A percentile compares a stretch with the other conserved stretches of the same genome.
Evolutionary conservation across 2,888 invertebrate genomes (phyloP).

Genomic region (Drosophila sordidula): DNA sequence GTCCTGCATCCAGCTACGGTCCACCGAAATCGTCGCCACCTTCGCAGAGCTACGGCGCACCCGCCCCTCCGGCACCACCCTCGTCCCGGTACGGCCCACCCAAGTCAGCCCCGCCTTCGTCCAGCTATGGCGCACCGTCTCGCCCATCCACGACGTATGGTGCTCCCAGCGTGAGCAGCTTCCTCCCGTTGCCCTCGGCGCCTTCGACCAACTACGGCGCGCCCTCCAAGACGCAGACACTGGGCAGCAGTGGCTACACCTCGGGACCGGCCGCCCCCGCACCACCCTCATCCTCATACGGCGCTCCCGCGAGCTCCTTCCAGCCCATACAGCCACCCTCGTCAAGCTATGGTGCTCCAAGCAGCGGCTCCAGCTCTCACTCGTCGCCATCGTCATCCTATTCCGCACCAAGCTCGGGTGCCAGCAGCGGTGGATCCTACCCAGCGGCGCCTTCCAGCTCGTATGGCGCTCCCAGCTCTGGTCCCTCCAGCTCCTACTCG

Average conservation of each 20-base stretch:
- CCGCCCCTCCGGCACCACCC: conserved; percentile 79
- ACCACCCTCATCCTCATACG: conserved; percentile 86
- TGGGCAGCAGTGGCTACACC: conserved; percentile 68
- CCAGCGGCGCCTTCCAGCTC: conserved; percentile 83
- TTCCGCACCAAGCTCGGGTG: conserved; percentile 24
- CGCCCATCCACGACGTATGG: conserved; percentile 86
- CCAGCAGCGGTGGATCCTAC: conserved; percentile 30
- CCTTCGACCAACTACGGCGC: conserved; percentile 86
- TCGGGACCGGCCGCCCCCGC: conserved; percentile 80
- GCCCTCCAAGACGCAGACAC: conserved; percentile 83
- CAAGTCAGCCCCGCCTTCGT: conserved; percentile 61
- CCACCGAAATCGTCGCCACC: conserved; percentile 59
- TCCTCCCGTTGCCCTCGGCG: conserved; percentile 69
- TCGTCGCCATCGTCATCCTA: conserved; percentile 22
- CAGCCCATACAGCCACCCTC: conserved; percentile 45
- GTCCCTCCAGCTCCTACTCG: conserved; percentile 57
- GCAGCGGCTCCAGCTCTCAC: conserved; percentile 20
- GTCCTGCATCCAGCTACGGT: conserved; percentile 86
- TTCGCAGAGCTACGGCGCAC: conserved; percentile 86
- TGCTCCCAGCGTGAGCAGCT: conserved; percentile 83
- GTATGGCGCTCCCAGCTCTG: conserved; percentile 84
- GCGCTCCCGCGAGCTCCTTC: conserved; percentile 75
- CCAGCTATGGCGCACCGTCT: conserved; percentile 68
- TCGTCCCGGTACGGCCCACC: conserved; percentile 71
- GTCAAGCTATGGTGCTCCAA: conserved; percentile 70